Percentiles rank a stretch among this genome's conserved stretches.
Conservation (phyloP, 2,113 vertebrate species). For the Heloderma charlesbogerti region DNA sequence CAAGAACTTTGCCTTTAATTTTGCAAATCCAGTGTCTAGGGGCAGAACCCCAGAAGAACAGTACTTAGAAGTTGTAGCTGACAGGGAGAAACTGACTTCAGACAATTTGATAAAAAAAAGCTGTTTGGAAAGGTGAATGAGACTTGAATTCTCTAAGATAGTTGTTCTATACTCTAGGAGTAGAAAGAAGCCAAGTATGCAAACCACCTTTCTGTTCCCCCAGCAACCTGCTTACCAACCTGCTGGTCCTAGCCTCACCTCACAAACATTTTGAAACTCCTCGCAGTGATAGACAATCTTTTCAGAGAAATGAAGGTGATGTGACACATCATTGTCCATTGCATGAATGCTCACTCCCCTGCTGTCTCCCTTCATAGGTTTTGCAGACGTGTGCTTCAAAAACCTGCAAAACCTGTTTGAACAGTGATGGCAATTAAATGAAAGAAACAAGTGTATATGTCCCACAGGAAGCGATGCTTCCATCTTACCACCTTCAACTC, state of each 20-base stretch:
- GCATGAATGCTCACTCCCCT: not conserved
- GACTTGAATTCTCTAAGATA: slow-evolving; percentile 19
- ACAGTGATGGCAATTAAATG: not conserved
- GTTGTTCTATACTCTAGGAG: not conserved
- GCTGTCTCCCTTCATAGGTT: not conserved
- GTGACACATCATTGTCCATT: not conserved
- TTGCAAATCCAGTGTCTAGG: not conserved
- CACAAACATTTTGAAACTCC: not conserved
- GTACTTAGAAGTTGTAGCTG: not conserved
- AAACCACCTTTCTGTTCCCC: not conserved
- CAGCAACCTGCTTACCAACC: slow-evolving; percentile 42
- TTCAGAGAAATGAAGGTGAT: not conserved
- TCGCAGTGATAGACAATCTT: not conserved
- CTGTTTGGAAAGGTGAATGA: slow-evolving; percentile 23
- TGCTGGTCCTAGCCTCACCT: not conserved
- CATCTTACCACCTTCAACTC: not conserved
- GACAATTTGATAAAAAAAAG: slow-evolving; percentile 16
- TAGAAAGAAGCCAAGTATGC: not conserved
- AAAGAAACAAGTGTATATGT: not conserved
- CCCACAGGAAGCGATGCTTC: not conserved
- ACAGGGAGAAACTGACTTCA: not conserved
- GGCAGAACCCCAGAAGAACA: not conserved
- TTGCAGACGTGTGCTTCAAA: not conserved
- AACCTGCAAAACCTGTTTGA: not conserved
- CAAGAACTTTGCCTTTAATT: slow-evolving; percentile 6